phyloP scores from a whole-genome alignment of 2,113 vertebrate genomes.

The Rhombomys opimus region DNA sequence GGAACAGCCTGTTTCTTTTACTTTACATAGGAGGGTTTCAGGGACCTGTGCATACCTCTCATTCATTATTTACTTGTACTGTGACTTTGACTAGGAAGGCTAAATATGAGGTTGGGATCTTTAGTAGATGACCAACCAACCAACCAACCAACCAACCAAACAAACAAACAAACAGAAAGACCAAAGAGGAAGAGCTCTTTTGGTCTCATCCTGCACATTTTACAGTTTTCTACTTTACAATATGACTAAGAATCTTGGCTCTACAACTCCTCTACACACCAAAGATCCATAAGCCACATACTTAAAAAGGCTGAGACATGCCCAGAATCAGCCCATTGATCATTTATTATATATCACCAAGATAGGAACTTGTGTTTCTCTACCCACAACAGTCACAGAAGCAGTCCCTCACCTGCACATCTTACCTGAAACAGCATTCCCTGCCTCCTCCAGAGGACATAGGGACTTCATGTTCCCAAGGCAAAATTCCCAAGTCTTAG shows the following conservation, averaged over 20 bases:
- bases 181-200: background rate
- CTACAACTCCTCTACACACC: slow-evolving; percentile 60
- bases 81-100: background rate
- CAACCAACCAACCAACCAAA: too few species aligned
- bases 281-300: slow-evolving; percentile 78
- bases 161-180: too few species aligned
- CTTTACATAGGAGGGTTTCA: background rate
- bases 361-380: slow-evolving; percentile 52
- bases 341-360: slow-evolving; percentile 65
- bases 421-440: background rate
- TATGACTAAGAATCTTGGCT: slow-evolving; percentile 55
- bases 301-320: slow-evolving; percentile 70
- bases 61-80: background rate
- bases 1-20: background rate
- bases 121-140: background rate
- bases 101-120: background rate
- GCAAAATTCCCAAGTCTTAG: background rate
- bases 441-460: background rate
- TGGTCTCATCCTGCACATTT: background rate
- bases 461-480: background rate
- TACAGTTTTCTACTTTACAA: background rate
- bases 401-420: background rate
- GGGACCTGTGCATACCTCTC: background rate
- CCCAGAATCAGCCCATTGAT: slow-evolving; percentile 20
- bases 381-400: slow-evolving; percentile 56